A percentile compares a stretch with the other conserved stretches of the same genome.
Conservation (phyloP, 2,113 vertebrate species). For the Cichladusa arquata region DNA sequence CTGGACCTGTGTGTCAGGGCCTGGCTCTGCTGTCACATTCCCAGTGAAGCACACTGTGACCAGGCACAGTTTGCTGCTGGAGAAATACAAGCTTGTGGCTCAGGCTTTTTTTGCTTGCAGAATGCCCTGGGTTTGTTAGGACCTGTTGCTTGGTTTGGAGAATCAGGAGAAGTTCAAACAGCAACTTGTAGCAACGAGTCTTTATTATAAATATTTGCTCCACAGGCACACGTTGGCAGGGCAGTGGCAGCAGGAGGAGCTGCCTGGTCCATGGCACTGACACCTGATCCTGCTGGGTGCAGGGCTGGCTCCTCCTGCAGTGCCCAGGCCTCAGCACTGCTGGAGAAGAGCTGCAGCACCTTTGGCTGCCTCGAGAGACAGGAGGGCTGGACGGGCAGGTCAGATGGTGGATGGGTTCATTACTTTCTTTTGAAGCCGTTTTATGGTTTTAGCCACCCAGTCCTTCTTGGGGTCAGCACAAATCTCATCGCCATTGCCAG, state of each 20-base stretch:
- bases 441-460: not conserved
- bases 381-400: fast-evolving
- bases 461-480: not conserved
- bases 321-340: fast-evolving
- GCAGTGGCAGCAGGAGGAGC: not conserved
- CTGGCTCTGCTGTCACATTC: fast-evolving
- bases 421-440: fast-evolving
- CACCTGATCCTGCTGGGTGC: fast-evolving
- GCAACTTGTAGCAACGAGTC: not conserved
- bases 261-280: fast-evolving
- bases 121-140: not conserved
- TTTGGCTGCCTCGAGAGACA: fast-evolving
- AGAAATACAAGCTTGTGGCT: fast-evolving
- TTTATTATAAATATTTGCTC: slow-evolving; percentile 32
- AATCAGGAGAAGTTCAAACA: not conserved
- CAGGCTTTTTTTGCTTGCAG: fast-evolving
- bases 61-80: not conserved
- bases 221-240: not conserved
- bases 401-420: not conserved
- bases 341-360: fast-evolving
- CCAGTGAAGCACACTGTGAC: not conserved
- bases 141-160: not conserved
- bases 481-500: fast-evolving
- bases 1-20: not conserved
- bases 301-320: not conserved